phyloP scores from a whole-genome alignment of 2,888 invertebrate species.

The Drosophila picticornis region DNA sequence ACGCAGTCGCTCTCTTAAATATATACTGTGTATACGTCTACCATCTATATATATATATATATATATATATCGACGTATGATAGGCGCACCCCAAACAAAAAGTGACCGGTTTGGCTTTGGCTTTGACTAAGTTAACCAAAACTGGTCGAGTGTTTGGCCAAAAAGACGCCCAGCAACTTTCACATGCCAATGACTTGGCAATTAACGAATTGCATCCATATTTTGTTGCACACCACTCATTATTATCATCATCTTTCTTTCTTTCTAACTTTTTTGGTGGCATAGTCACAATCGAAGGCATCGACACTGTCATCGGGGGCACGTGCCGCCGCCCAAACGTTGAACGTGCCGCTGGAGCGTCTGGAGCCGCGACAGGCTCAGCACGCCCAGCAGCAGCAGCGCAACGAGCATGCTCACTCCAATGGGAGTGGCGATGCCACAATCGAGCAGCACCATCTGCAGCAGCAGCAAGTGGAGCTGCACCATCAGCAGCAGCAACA shows the following conservation, averaged over 20 bases:
- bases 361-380: slow-evolving; percentile 82
- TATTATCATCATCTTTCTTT: background rate
- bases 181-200: slow-evolving; percentile 73
- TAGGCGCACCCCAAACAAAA: slow-evolving; percentile 29
- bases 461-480: slow-evolving; percentile 77
- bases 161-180: slow-evolving; percentile 71
- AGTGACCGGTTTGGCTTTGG: slow-evolving; percentile 21
- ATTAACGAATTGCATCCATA: slow-evolving; percentile 60
- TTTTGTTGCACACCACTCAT: slow-evolving; percentile 5
- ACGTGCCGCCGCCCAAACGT: slow-evolving; percentile 84
- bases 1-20: background rate
- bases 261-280: slow-evolving; percentile 5
- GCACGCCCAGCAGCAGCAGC: slow-evolving; percentile 43
- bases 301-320: slow-evolving; percentile 85
- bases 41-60: slow-evolving; percentile 1
- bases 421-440: slow-evolving; percentile 42
- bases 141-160: slow-evolving; percentile 42
- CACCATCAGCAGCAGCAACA: slow-evolving; percentile 61
- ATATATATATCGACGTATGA: slow-evolving; percentile 7
- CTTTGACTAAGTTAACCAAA: background rate
- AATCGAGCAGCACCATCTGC: slow-evolving; percentile 41
- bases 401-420: slow-evolving; percentile 54
- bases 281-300: slow-evolving; percentile 84
- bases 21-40: background rate
- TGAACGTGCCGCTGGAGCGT: slow-evolving; percentile 85